These are phyloP conservation scores for Xerus rutilus DNA, from an alignment of 2,797 vertebrate species.

Conservation along the genomic window DNA sequence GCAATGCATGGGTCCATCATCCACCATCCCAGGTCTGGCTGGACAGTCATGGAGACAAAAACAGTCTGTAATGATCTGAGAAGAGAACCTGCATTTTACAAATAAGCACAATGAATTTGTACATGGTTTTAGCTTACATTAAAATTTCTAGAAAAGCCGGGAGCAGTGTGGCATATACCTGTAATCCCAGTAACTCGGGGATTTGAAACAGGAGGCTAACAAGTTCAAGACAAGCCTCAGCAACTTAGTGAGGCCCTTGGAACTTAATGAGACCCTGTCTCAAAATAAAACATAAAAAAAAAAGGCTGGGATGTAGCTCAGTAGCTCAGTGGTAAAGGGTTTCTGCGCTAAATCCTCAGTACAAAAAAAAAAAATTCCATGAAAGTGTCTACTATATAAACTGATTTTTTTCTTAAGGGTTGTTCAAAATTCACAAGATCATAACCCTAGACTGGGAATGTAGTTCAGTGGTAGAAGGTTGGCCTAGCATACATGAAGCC, in stretches of 20 bases:
- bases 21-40: fast-evolving
- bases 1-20: not conserved
- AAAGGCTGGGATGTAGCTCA: too few relatives aligned
- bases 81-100: not conserved
- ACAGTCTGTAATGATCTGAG: not conserved
- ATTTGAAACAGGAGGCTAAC: too few relatives aligned
- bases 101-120: not conserved
- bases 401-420: not conserved
- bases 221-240: too few relatives aligned
- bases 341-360: too few relatives aligned
- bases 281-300: too few relatives aligned
- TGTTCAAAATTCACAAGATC: not conserved
- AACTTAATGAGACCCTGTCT: too few relatives aligned
- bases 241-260: too few relatives aligned
- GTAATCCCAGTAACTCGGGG: too few relatives aligned
- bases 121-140: not conserved
- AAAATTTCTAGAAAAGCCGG: not conserved
- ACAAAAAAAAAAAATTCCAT: not conserved
- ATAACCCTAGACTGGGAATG: too few relatives aligned
- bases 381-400: not conserved
- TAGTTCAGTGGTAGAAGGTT: not conserved
- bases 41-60: not conserved
- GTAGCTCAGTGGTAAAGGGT: too few relatives aligned
- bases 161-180: too few relatives aligned
- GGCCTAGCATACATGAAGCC: not conserved